Evolutionary conservation across 30 jellyfish, hydroid and myxozoan genomes (phyloP).

Genomic region (Cassiopea andromeda): DNA sequence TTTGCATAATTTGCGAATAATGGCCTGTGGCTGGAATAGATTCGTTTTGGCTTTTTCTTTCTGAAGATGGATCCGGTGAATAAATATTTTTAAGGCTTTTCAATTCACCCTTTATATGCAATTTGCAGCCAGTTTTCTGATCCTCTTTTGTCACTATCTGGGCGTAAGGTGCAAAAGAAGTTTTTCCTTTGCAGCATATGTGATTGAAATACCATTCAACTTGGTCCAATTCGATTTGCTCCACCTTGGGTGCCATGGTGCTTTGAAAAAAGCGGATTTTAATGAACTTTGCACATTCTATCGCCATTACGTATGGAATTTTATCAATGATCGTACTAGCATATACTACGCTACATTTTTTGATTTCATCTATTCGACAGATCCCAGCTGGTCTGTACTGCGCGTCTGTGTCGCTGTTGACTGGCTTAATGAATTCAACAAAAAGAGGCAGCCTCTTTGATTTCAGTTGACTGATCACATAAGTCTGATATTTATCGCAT

Average conservation of each 20-base stretch:
- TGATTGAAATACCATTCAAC: background rate
- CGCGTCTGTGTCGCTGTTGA: background rate
- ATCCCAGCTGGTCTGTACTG: constrained; percentile 15
- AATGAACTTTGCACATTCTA: background rate
- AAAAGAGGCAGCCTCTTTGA: background rate
- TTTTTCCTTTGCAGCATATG: background rate
- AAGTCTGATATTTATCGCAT: constrained; percentile 5
- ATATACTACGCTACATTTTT: background rate
- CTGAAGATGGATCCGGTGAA: background rate
- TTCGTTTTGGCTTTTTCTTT: background rate
- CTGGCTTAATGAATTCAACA: background rate
- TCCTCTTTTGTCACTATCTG: background rate
- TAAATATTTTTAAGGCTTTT: background rate
- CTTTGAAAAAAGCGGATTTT: background rate
- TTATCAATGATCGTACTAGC: constrained; percentile 2
- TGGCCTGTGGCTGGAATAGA: background rate
- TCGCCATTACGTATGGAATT: background rate
- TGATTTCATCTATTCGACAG: background rate
- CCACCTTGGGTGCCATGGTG: background rate
- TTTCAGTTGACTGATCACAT: background rate
- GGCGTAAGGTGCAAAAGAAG: background rate
- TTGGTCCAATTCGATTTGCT: background rate
- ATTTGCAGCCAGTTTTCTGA: background rate
- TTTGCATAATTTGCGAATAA: too few relatives aligned
- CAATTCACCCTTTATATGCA: background rate